Conservation (phyloP, 2,797 vertebrate genomes). For the Columba guinea region DNA sequence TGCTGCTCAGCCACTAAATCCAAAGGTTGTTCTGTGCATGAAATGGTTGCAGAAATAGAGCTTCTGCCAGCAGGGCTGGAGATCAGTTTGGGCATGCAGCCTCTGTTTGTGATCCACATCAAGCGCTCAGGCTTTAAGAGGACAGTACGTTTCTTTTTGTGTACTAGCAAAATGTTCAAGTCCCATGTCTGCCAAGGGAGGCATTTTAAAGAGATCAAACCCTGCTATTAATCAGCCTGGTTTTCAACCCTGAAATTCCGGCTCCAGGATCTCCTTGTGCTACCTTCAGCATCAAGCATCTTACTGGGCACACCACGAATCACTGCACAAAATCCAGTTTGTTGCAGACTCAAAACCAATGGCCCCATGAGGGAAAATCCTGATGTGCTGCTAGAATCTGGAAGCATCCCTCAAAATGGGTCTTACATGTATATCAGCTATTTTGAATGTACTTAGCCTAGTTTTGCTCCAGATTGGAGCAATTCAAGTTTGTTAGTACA, state of each 20-base stretch:
- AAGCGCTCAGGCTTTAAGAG: not conserved
- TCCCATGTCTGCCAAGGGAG: not conserved
- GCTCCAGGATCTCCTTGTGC: not conserved
- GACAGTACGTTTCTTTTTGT: not conserved
- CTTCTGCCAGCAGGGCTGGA: not conserved
- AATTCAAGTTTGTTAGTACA: not conserved
- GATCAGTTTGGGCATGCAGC: slow-evolving; percentile 11
- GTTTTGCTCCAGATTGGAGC: not conserved
- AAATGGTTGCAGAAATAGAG: slow-evolving; percentile 2
- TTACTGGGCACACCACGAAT: not conserved
- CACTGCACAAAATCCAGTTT: fast-evolving
- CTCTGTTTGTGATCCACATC: not conserved
- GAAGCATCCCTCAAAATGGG: not conserved
- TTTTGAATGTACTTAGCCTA: not conserved
- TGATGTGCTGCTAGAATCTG: not conserved
- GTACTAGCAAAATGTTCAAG: not conserved
- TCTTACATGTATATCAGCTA: fast-evolving
- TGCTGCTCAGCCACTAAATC: not conserved
- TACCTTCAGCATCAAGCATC: not conserved
- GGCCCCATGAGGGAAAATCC: not conserved
- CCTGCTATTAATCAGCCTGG: not conserved
- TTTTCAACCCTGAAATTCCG: not conserved
- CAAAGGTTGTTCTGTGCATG: not conserved
- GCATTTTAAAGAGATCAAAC: not conserved
- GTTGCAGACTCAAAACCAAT: not conserved